phyloP scores from a whole-genome alignment of 2,113 vertebrate genomes.

The human (Homo sapiens) region DNA sequence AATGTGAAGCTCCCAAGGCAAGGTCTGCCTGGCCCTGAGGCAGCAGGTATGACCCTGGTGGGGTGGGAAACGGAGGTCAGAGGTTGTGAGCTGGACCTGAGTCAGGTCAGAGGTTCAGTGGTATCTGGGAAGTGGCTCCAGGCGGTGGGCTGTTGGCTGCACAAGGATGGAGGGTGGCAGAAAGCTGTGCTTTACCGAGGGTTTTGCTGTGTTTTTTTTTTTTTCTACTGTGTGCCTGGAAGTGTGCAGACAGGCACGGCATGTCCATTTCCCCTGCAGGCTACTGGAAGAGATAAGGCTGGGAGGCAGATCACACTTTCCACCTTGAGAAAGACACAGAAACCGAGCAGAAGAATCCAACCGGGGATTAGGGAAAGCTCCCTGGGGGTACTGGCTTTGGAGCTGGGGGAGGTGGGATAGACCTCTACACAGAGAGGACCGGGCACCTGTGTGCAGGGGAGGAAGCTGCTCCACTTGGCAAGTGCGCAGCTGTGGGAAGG shows the following conservation, averaged over 20 bases:
- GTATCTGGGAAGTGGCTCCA: not conserved
- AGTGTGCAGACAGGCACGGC: too few relatives aligned
- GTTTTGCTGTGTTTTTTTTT: rapidly evolving
- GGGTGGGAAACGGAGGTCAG: not conserved
- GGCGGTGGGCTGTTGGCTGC: not conserved
- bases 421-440: not conserved
- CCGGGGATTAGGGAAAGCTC: too few relatives aligned
- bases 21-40: not conserved
- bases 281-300: not conserved
- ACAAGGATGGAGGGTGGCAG: too few relatives aligned
- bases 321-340: not conserved
- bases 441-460: not conserved
- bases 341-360: not conserved
- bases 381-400: rapidly evolving
- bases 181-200: not conserved
- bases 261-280: not conserved
- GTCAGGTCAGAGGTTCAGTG: not conserved
- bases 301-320: rapidly evolving
- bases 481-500: not conserved
- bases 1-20: not conserved
- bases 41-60: not conserved
- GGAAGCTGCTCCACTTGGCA: not conserved
- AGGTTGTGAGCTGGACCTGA: not conserved
- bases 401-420: rapidly evolving
- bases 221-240: too few relatives aligned